A percentile compares a stretch with the other conserved stretches of the same genome.
phyloP scores from a whole-genome alignment of 2,888 invertebrate genomes.

The Microctonus brassicae region DNA sequence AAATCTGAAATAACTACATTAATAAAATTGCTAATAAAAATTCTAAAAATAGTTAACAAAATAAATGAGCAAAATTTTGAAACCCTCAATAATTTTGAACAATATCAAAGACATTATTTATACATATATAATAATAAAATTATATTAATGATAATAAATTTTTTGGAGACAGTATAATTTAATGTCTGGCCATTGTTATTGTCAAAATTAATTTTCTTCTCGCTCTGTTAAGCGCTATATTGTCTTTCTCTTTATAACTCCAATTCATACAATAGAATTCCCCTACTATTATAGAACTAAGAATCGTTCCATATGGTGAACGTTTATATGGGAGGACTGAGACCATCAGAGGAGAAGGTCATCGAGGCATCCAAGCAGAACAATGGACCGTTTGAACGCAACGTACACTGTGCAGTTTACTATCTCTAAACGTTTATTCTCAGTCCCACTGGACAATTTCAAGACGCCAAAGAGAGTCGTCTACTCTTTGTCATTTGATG shows the following conservation, averaged over 20 bases:
- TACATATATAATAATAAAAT: not conserved
- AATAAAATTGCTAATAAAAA: too few relatives aligned
- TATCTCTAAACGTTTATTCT: slow-evolving; percentile 28
- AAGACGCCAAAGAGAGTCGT: not conserved
- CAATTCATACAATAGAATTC: not conserved
- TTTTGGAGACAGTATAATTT: not conserved
- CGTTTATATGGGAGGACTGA: not conserved
- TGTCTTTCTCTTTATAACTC: not conserved
- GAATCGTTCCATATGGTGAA: not conserved
- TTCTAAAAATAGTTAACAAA: too few relatives aligned
- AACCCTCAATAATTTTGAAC: too few relatives aligned
- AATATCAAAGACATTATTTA: too few relatives aligned
- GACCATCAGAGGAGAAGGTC: slow-evolving; percentile 44
- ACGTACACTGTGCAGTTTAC: slow-evolving; percentile 29
- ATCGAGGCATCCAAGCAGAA: slow-evolving; percentile 57
- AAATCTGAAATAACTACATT: too few relatives aligned
- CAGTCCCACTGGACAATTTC: slow-evolving; percentile 6
- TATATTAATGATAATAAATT: not conserved
- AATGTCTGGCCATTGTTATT: not conserved
- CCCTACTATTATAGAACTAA: not conserved
- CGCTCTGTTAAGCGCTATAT: not conserved
- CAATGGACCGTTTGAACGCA: slow-evolving; percentile 58
- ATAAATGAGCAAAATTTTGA: too few relatives aligned
- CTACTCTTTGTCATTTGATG: not conserved
- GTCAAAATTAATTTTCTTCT: slow-evolving; percentile 1